phyloP scores from a whole-genome alignment of 2,888 invertebrate genomes.

The Hirtodrosophila cameraria region DNA sequence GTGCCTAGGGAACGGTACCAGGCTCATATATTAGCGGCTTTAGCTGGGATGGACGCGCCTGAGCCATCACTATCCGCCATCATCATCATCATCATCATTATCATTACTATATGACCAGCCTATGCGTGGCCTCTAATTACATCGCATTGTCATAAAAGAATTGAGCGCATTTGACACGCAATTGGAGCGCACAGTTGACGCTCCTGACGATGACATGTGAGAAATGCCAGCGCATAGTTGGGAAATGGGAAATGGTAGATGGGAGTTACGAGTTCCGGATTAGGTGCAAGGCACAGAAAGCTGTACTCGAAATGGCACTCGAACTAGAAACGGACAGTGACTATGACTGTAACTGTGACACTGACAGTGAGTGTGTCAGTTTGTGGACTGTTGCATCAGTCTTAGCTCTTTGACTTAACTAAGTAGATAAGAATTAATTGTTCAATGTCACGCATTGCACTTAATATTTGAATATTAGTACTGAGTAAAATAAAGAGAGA shows the following conservation, averaged over 20 bases:
- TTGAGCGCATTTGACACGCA: constrained; percentile 80
- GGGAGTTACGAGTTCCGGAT: constrained; percentile 7
- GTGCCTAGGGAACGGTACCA: constrained; percentile 10
- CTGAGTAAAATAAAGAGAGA: too few species aligned
- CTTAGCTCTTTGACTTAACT: constrained; percentile 12
- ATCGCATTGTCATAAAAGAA: constrained; percentile 77
- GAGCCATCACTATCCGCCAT: constrained; percentile 29
- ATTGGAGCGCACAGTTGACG: constrained; percentile 62
- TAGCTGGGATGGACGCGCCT: constrained; percentile 19
- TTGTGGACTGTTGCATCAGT: constrained; percentile 72
- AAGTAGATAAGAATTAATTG: constrained; percentile 83
- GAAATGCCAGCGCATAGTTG: constrained; percentile 57
- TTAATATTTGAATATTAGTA: constrained; percentile 66
- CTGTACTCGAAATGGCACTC: constrained; percentile 30
- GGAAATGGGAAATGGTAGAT: not conserved
- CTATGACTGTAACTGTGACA: constrained; percentile 17
- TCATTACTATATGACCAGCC: constrained; percentile 46
- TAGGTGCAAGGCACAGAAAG: constrained; percentile 39
- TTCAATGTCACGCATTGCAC: constrained; percentile 81
- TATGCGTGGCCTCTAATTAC: constrained; percentile 79
- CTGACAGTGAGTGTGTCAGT: constrained; percentile 12
- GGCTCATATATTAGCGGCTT: constrained; percentile 63
- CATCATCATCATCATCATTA: constrained; percentile 24
- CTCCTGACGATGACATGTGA: constrained; percentile 70
- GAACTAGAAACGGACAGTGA: constrained; percentile 14